Evolutionary conservation across 2,113 vertebrate species (phyloP).

Genomic region (Siniperca chuatsi): DNA sequence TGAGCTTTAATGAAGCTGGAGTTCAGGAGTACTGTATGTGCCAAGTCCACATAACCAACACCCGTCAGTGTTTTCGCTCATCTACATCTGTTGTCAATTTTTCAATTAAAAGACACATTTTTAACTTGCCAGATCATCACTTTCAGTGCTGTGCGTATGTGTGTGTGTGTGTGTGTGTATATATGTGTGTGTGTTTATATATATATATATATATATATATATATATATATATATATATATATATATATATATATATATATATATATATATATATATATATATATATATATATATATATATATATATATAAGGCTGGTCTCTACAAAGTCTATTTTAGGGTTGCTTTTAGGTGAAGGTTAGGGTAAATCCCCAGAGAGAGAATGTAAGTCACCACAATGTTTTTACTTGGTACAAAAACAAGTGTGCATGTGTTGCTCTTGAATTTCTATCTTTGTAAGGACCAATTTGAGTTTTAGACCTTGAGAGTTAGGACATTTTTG

Average conservation of each 20-base stretch:
- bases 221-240: too few relatives aligned
- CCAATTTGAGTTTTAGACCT: constrained; percentile 7
- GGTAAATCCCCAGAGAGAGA: constrained; percentile 24
- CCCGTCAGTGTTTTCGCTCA: constrained; percentile 32
- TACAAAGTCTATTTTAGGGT: constrained; percentile 43
- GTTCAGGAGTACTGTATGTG: not conserved
- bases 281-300: too few relatives aligned
- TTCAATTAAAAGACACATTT: constrained; percentile 73
- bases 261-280: too few relatives aligned
- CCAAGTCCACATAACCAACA: constrained; percentile 45
- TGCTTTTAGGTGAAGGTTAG: constrained; percentile 25
- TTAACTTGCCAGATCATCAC: constrained; percentile 53
- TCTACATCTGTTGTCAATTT: constrained; percentile 72
- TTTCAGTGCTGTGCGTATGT: not conserved
- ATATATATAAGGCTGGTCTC: not conserved
- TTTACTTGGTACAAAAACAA: constrained; percentile 1
- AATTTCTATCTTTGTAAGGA: constrained; percentile 14
- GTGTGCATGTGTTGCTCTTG: not conserved
- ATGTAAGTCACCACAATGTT: constrained; percentile 20
- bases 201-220: too few relatives aligned
- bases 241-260: too few relatives aligned
- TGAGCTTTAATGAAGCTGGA: constrained; percentile 30
- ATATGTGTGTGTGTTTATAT: too few relatives aligned
- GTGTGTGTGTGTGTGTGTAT: not conserved
- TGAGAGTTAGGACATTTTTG: constrained; percentile 10